Evolutionary conservation across 2,888 invertebrate species (phyloP), one percentile per base, ranked within the genome.

Genomic region (Amphipyra berbera): DNA sequence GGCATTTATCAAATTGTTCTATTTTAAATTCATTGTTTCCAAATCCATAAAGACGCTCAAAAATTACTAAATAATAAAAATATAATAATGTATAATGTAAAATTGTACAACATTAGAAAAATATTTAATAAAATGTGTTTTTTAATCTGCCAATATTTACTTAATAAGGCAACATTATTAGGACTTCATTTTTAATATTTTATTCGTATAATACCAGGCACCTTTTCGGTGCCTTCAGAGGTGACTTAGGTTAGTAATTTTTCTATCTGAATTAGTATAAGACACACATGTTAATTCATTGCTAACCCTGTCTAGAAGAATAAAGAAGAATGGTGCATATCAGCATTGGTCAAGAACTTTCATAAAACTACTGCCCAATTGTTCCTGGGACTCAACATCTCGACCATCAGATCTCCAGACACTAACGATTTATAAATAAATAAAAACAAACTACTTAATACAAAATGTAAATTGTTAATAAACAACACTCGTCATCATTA

Each of bases 71-170:
- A 30, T 21, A 33, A 10, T 27, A 13, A 33, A 37, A 6, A 61
- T 6, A 15, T 21, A 38, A 12, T 27, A 13, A 33, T 37, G 8
- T 38, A 45, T 75, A 53, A n/a, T n/a, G n/a, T 38, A 71, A 64
- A 71, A 59, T 45, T 70, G 71, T 74, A 73, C 55, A 75, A 27
- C 9, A 44, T 7, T 72, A 72, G 50, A 45, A 75, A 78, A 71
- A 76, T 71, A 61, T 56, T 7, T 30, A 30, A 14, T 57, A n/a
- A n/a, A 57, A 48, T 48, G 27, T 56, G 14, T 67, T 37, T 42
- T 67, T 58, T 54, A 48, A 2, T 45, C 42, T 40, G 54, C 14
- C 42, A 59, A 41, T 37, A 49, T 50, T 45, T 35, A 33, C 42
- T 70, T 54, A 44, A 49, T 60, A 64, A 75, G 68, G 68, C 68